These are phyloP conservation scores for Pangasianodon gigas DNA, from an alignment of 2,113 vertebrate genomes.

Conservation along the genomic window DNA sequence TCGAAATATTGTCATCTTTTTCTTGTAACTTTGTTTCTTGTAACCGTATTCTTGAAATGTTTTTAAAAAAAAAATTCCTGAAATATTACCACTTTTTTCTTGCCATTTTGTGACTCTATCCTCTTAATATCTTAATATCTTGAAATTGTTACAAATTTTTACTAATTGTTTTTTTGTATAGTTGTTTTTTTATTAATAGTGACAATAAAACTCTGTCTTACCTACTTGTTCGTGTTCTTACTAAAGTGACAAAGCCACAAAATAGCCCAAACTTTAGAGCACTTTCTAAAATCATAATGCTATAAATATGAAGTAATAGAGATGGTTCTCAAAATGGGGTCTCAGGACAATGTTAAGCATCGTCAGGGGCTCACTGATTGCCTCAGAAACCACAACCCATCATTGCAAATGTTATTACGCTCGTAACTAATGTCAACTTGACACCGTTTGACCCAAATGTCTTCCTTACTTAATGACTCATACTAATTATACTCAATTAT, in stretches of 20 bases:
- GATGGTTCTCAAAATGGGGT: no score
- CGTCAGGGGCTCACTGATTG: not conserved
- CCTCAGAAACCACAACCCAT: not conserved
- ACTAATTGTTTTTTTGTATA: not conserved
- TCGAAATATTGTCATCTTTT: not conserved
- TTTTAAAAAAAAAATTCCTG: no score
- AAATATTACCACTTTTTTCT: not conserved
- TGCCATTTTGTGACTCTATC: no score
- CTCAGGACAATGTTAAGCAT: no score
- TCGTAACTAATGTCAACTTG: not conserved
- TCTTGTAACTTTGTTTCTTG: not conserved
- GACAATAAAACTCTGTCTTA: no score
- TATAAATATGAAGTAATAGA: no score
- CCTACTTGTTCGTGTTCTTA: no score
- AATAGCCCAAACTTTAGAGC: no score
- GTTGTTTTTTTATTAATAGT: not conserved
- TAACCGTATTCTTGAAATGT: no score
- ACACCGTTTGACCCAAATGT: not conserved
- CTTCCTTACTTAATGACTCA: not conserved
- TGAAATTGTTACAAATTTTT: not conserved
- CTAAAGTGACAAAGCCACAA: no score
- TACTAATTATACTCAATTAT: not conserved
- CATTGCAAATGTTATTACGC: not conserved
- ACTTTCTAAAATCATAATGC: no score
- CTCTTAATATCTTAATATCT: no score